Conservation (phyloP, 2,113 vertebrate species). For the Propithecus coquereli region DNA sequence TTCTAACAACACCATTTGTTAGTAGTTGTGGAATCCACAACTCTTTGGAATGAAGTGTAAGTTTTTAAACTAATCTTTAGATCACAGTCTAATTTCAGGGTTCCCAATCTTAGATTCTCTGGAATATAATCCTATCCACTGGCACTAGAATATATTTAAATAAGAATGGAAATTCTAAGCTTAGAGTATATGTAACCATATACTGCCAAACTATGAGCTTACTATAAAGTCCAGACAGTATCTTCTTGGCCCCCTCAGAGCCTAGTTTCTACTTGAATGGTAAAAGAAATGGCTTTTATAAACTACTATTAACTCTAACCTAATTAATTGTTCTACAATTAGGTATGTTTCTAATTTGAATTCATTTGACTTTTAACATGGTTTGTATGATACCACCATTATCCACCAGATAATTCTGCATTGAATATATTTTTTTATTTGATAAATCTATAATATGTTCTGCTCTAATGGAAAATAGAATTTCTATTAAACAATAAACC, state of each 20-base stretch:
- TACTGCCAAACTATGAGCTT: constrained; percentile 46
- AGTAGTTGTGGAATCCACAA: constrained; percentile 41
- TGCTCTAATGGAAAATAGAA: not conserved
- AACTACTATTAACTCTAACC: not conserved
- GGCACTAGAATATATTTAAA: constrained; percentile 61
- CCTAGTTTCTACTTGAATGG: not conserved
- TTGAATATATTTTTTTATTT: not conserved
- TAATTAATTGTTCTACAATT: not conserved
- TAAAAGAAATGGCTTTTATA: not conserved
- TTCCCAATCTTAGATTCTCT: constrained; percentile 66
- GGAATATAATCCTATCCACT: constrained; percentile 44
- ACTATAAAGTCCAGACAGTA: not conserved
- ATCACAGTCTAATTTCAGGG: constrained; percentile 45
- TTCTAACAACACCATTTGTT: constrained; percentile 47
- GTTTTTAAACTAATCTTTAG: constrained; percentile 49
- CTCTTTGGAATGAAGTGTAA: constrained; percentile 45
- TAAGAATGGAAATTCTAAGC: constrained; percentile 49
- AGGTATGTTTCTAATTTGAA: constrained; percentile 24
- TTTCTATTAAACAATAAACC: not conserved
- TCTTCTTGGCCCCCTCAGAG: not conserved
- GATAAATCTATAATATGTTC: not conserved
- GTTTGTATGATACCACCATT: not conserved
- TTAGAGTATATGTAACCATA: not conserved
- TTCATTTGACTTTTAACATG: constrained; percentile 33
- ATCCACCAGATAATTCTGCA: constrained; percentile 20